Evolutionary conservation across 2,797 vertebrate species (phyloP), one percentile per base, ranked within the genome.

Genomic region (Rhinoraja longicauda): DNA sequence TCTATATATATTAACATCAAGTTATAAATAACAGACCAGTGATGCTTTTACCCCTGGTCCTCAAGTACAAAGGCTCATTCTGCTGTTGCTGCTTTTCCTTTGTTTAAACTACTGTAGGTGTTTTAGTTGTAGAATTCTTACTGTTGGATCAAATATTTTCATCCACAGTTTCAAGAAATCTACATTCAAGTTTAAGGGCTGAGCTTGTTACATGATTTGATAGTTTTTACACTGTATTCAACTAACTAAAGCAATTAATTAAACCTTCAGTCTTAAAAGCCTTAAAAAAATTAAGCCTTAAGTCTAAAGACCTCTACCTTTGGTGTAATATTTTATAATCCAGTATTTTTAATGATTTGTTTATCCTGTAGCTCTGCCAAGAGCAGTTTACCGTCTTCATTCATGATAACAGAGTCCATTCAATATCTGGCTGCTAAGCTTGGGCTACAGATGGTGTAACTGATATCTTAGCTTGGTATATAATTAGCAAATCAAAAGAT

Each of bases 401-500:
- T 70, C 19, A 75, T 45, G 26, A 45, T 73, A 73, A 73, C 4
- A 91, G 29, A 82, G 64, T 32, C 36, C 26, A 73, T 92, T 92
- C 39, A 75, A 17, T 53, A 29, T 75, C 17, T 75, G 24, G 36
- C 64, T 90, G 88, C 59, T 39, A 17, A 73, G 64, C 90, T 84
- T 90, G 72, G 76, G 76, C 94, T 95, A 94, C 96, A 96, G 95
- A 95, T 96, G 96, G 95, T 95, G 94, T 94, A 93, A 94, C 94
- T 94, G 94, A 92, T 93, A 93, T 94, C 93, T 84, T 93, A 75
- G 72, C 94, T 95, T 94, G 94, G 94, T 94, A 94, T 95, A 95
- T 97, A 97, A 97, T 97, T 97, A 97, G 94, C 93, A 93, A 10
- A 26, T 92, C 70, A 92, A 92, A 91, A 36, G 90, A 75, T 53